Base-by-base conservation (phyloP, 2,888 invertebrate species). In the Dryobotodes eremita region DNA sequence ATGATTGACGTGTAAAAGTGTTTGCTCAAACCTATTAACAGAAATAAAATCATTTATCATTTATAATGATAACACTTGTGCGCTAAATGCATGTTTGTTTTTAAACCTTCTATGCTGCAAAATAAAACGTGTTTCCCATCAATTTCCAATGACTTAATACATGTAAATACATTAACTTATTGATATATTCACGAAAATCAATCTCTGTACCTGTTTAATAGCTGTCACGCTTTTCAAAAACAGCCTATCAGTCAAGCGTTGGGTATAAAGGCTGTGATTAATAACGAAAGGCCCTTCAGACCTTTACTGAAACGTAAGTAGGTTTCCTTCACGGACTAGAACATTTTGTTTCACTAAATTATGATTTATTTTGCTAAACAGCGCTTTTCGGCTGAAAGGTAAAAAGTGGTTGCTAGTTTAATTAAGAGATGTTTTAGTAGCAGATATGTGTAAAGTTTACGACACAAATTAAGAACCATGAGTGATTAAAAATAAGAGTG, bases 141-240 rank as follows among this genome's bases (percentile, higher is more conserved):
- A 57, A 70, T 70, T 53, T 36, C 0, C n/a, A 61, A 61, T 59
- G 59, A 50, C 20, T 53, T 53, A 10, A 20, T 36, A 66, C 4
- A 53, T 46, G 57, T 50, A 17, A 55, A 75, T 66, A 75, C 2
- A 55, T 61, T 36, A 61, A 59, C 11, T 15, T 17, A 83, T 79
- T 57, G 50, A 73, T 71, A 23, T 80, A 65, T 64, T 72, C 62
- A 73, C n/a, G 71, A 71, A 46, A 50, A 50, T 78, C 71, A 69
- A 85, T 77, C 71, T 85, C 78, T 65, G 69, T 59, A 42, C 65
- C 36, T 72, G 65, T 82, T 84, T 84, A 78, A 85, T 85, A 85
- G 65, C 71, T 82, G 82, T 66, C 84, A 70, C n/a, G 57, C 15
- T 61, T 65, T 74, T 65, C 75, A 70, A 85, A 77, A 78, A 69